Evolutionary conservation across 2,113 vertebrate species (phyloP), one percentile per base, ranked within the genome.

Genomic region (Fukomys damarensis): DNA sequence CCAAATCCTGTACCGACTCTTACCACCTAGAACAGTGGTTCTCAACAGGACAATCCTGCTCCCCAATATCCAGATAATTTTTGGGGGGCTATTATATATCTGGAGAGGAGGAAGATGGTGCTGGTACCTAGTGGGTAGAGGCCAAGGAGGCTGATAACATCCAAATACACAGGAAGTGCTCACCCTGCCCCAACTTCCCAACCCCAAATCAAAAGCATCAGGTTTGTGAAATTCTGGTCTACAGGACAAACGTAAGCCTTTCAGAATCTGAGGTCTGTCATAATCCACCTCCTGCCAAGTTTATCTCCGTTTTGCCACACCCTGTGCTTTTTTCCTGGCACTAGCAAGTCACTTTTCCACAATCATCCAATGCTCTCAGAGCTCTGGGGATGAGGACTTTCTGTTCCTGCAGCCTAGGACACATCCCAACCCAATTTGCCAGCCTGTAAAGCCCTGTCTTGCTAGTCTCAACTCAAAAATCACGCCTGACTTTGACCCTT

Each of bases 291-390:
- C 1, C 1, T 22, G 46, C 43, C 74, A 70, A 41, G 54, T 11
- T 65, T 58, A 30, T 2, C 32, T 38, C 32, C 6, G 1, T 59
- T 46, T 52, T 0, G 0, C 38, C 70, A 35, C 43, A 32, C 56
- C 93, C 79, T 63, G 85, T 28, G 59, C 52, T n/a, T 43, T 58
- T 72, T 52, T 93, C 77, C 59, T 14, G 49, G 43, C 54, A 7
- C 9, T 0, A n/a, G 17, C 35, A 70, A 58, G 43, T 20, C 46
- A 7, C 41, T 35, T 41, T 35, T 24, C 43, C 43, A 32, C 38
- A 5, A 7, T 46, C 26, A 5, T 6, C 3, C 2, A 46, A 35
- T 19, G 16, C 1, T 76, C 54, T 32, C 10, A 4, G 7, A 6
- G 0, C 24, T 19, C 41, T 19, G 41, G 5, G 61, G 24, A 24